Evolutionary conservation across 2,888 invertebrate species (phyloP), one percentile per base, ranked within the genome.

Genomic region (Perithous albicinctus): DNA sequence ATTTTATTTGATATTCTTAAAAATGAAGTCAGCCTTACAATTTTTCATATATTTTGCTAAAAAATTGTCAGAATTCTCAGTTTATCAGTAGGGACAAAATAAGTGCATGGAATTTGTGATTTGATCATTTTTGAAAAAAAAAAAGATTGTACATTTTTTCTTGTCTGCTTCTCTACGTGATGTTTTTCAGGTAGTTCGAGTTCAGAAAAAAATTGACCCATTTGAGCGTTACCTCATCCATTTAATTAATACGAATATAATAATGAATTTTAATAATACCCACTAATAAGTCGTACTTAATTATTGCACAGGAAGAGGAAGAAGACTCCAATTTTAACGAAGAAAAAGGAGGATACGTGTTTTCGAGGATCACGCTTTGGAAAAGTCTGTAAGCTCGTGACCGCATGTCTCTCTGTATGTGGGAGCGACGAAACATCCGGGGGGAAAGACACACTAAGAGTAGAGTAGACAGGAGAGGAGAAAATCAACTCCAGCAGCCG

Each of bases 401-500:
- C n/a, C 26, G 41, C 46, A 46, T 56, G 32, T 18, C n/a, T n/a
- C n/a, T n/a, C 41, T 32, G 43, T 56, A 67, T 10, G 54, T 46
- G 61, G 51, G 63, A 66, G 72, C 56, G 72, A 51, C 64, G 72
- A 59, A 51, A 76, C 75, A 70, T 56, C 64, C 76, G 76, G 66
- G 48, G 48, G 29, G 38, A 61, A 48, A 80, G 69, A 69, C 59
- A 69, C 59, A 80, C 67, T 48, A 72, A 61, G 76, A 67, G 67
- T 26, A n/a, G 20, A 80, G 46, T 46, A 59, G 78, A 73, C 74
- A 63, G 26, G 61, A 81, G 78, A 80, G 64, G 83, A 86, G 84
- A 84, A 86, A 83, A 83, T 86, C 74, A 80, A 80, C 72, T 48
- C 18, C 23, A n/a, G n/a, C n/a, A n/a, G n/a, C n/a, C n/a, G n/a